Base-by-base conservation (phyloP, 2,113 vertebrate species). In the Phalacrocorax aristotelis region DNA sequence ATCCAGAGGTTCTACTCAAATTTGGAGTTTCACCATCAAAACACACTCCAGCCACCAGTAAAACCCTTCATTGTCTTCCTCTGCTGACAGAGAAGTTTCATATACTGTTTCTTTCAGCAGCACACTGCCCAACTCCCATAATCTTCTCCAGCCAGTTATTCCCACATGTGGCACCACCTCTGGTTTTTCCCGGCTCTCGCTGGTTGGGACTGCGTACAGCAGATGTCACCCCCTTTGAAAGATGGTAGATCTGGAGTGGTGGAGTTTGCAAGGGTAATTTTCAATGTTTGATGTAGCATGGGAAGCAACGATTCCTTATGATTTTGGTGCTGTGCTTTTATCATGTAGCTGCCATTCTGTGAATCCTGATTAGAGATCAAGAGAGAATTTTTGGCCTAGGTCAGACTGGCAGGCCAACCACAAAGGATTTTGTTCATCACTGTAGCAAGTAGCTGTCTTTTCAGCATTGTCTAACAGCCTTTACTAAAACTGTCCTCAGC, bases 101-200 rank as follows among this genome's bases (percentile, higher is more conserved):
- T 27, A 70, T 3, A 6, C 7, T 3, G 10, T 72, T 72, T 74
- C 44, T 72, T 72, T 69, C 40, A 91, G 48, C 12, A 76, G 8
- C 18, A 30, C 2, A 1, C 17, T 72, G 25, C 20, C 11, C 20
- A 66, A 1, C 17, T 51, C 16, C 25, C 23, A 3, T 30, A n/a
- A 36, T 25, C 17, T 78, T 72, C 48, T 87, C 51, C 40, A 75
- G 25, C 9, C 32, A 60, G 19, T 44, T 82, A 40, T 52, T 64
- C 17, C 25, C 0, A 1, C 16, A 13, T 10, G 2, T 42, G n/a
- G 9, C 11, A 82, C 1, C 2, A 40, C 12, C 26, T 74, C 66
- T 1, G 1, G 13, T 34, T 64, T 91, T 83, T 82, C 22, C 32
- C 82, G 25, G 16, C 20, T 79, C 17, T 71, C 75, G 17, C 1